phyloP scores from a whole-genome alignment of 2,113 vertebrate species.

The Tragelaphus imberbis region DNA sequence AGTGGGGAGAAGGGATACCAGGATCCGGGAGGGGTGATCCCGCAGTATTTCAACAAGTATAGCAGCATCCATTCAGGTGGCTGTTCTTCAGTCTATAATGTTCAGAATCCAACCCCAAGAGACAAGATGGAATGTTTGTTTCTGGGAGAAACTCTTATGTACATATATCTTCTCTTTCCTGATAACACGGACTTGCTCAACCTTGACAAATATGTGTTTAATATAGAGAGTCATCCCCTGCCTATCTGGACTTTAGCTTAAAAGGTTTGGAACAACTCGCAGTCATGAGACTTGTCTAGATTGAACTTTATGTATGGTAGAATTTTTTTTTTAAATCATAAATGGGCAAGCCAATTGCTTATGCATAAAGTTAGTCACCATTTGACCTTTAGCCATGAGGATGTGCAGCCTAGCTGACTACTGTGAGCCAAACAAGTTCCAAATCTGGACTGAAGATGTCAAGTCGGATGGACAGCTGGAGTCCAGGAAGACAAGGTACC shows the following conservation, averaged over 20 bases:
- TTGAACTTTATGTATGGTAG: background rate
- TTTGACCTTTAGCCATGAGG: background rate
- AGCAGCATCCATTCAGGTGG: constrained; percentile 84
- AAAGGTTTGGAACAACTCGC: background rate
- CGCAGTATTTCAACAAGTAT: constrained; percentile 88
- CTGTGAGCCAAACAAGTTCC: background rate
- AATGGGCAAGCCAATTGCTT: background rate
- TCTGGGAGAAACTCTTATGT: constrained; percentile 89
- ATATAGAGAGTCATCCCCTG: constrained; percentile 88
- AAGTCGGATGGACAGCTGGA: background rate
- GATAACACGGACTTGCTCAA: constrained; percentile 85
- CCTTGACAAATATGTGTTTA: constrained; percentile 89
- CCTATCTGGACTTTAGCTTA: constrained; percentile 84
- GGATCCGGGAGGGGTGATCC: constrained; percentile 25
- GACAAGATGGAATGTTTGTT: constrained; percentile 95
- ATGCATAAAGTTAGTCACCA: background rate
- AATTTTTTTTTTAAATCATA: background rate
- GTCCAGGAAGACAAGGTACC: background rate
- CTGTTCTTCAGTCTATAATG: constrained; percentile 89
- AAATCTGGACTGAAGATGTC: background rate
- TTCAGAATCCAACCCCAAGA: constrained; percentile 84
- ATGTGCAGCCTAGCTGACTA: background rate
- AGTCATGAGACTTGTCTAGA: background rate
- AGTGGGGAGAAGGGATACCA: constrained; percentile 86
- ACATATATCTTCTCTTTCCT: constrained; percentile 89